Evolutionary conservation across 2,113 vertebrate genomes (phyloP).

Genomic region (Hucho hucho): DNA sequence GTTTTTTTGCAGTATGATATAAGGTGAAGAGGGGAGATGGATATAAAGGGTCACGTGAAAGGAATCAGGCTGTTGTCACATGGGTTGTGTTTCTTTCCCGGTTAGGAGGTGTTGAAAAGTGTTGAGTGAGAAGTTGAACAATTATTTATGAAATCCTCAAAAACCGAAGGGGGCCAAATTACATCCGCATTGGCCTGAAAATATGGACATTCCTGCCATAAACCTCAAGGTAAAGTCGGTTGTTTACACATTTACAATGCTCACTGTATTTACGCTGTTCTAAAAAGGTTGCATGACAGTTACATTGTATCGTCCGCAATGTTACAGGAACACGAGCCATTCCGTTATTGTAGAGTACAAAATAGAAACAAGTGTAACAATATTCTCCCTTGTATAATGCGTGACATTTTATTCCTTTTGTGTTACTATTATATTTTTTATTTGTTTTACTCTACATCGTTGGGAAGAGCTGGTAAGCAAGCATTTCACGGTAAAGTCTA

Average conservation of each 20-base stretch:
- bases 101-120: slow-evolving; percentile 45
- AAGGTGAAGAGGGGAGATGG: neutral
- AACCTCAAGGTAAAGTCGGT: slow-evolving; percentile 85
- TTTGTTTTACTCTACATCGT: no score
- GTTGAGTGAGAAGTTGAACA: slow-evolving; percentile 31
- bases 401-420: no score
- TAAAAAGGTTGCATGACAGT: neutral
- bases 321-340: neutral
- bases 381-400: no score
- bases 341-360: neutral
- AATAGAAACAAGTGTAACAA: neutral
- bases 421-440: no score
- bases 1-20: no score
- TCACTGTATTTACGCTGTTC: neutral
- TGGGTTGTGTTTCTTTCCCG: slow-evolving; percentile 67
- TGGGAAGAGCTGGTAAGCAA: no score
- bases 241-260: neutral
- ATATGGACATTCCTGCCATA: slow-evolving; percentile 88
- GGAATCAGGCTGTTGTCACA: slow-evolving; percentile 74
- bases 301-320: neutral
- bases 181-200: slow-evolving; percentile 14
- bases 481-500: no score
- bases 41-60: slow-evolving; percentile 65
- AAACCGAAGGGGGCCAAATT: slow-evolving; percentile 5
- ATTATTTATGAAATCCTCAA: slow-evolving; percentile 32